Base-by-base conservation (phyloP, 2,888 invertebrate genomes). In the Drosophila colorata region DNA sequence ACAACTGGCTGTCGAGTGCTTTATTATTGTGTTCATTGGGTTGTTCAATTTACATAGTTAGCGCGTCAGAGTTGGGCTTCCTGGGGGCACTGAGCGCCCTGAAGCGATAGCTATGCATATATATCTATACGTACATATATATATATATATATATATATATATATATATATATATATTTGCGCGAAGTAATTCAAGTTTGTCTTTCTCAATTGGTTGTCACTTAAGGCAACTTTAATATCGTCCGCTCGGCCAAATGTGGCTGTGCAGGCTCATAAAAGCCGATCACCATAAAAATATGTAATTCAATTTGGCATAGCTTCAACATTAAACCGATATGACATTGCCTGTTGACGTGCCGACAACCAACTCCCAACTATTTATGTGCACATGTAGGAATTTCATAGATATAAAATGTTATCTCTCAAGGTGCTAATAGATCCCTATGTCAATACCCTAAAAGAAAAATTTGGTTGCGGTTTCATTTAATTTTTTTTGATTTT, bases 21-120 rank as follows among this genome's bases (percentile, higher is more conserved):
- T 75, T 84, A 63, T 81, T 72, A 65, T 51, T 51, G 51, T 38
- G 73, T 81, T 87, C 81, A 87, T 60, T 81, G 78, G 64, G 16
- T 68, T 59, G 67, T 51, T 85, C 64, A 85, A 87, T 85, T 76
- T 64, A 67, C 68, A 73, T 63, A 53, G 58, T 59, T 65, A 47
- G 44, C 58, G 58, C 31, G 37, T 41, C 43, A 41, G 49, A 20
- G 20, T 23, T 23, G 14, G 25, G 28, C 31, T 33, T 16, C 51
- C 28, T 28, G 9, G 28, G 37, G 14, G 23, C 38, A 25, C 16
- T 40, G 18, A 25, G 46, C 51, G 47, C n/a, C 23, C 44, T 20
- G 49, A 13, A 16, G 14, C 0, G 20, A 18, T 11, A 46, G 0
- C 18, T 28, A 46, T 14, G 1, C 28, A 46, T 31, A 31, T 13